Evolutionary conservation across 1,140 invertebrate species (phyloP).

Genomic region (Parapsyche elsis): DNA sequence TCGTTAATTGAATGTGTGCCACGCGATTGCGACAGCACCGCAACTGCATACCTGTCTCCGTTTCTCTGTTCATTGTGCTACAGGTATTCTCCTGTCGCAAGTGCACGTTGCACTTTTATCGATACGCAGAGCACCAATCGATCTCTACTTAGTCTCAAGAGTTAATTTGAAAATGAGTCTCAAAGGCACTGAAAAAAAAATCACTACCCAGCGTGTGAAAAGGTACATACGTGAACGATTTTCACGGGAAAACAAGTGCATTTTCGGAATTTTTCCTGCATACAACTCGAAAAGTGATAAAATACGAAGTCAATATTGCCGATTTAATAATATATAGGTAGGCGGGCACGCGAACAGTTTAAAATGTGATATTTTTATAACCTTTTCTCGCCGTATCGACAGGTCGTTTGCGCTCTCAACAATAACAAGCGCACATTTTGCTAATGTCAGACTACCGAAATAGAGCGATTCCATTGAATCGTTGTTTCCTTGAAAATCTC

Average conservation of each 20-base stretch:
- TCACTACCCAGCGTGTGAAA: no score
- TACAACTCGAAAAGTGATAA: background rate
- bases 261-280: background rate
- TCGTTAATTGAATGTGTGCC: background rate
- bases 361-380: no score
- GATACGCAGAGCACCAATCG: conserved; percentile 11
- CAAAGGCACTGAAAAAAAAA: no score
- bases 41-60: conserved; percentile 40
- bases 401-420: no score
- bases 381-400: no score
- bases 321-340: no score
- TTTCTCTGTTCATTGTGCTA: conserved; percentile 41
- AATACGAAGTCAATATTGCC: no score
- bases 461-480: background rate
- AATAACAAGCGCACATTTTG: background rate
- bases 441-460: background rate
- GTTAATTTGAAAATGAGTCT: conserved; percentile 11
- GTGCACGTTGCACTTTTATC: conserved; percentile 44
- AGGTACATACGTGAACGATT: no score
- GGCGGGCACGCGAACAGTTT: no score
- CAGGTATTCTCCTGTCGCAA: conserved; percentile 43
- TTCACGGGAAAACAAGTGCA: no score
- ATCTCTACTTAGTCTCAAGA: background rate
- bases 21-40: background rate
- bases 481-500: conserved; percentile 16